A percentile compares a stretch with the other conserved stretches of the same genome.
Evolutionary conservation across 2,113 vertebrate genomes (phyloP).

Genomic region (Eupsittula cactorum): DNA sequence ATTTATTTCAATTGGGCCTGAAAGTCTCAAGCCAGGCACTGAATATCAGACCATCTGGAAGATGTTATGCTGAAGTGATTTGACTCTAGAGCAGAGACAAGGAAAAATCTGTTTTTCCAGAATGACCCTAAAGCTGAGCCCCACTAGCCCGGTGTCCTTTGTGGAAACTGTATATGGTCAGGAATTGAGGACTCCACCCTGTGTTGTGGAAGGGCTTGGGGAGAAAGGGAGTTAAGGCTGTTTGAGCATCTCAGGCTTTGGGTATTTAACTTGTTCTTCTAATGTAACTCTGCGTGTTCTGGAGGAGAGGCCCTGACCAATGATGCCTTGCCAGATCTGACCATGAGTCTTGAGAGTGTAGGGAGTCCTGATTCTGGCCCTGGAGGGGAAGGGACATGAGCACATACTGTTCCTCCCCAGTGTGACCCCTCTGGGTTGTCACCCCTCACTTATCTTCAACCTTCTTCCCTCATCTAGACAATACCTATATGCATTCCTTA

Average conservation of each 20-base stretch:
- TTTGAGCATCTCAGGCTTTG: not conserved
- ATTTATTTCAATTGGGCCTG: not conserved
- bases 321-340: not conserved
- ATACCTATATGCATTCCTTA: not conserved
- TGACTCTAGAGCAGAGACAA: not conserved
- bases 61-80: not conserved
- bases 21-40: not conserved
- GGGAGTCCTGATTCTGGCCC: fast-evolving
- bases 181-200: not conserved
- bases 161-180: not conserved
- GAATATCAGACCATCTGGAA: not conserved
- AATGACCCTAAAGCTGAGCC: not conserved
- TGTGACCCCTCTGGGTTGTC: not conserved
- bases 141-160: not conserved
- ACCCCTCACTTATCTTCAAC: not conserved
- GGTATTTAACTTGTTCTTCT: not conserved
- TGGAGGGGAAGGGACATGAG: not conserved
- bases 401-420: not conserved
- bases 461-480: not conserved
- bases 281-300: not conserved
- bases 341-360: fast-evolving
- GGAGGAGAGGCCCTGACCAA: not conserved
- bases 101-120: not conserved
- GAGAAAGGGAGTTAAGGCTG: not conserved
- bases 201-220: not conserved